Percentiles rank a stretch among this genome's conserved stretches.
Evolutionary conservation across 2,797 vertebrate species (phyloP).

Genomic region (Cossypha caffra): DNA sequence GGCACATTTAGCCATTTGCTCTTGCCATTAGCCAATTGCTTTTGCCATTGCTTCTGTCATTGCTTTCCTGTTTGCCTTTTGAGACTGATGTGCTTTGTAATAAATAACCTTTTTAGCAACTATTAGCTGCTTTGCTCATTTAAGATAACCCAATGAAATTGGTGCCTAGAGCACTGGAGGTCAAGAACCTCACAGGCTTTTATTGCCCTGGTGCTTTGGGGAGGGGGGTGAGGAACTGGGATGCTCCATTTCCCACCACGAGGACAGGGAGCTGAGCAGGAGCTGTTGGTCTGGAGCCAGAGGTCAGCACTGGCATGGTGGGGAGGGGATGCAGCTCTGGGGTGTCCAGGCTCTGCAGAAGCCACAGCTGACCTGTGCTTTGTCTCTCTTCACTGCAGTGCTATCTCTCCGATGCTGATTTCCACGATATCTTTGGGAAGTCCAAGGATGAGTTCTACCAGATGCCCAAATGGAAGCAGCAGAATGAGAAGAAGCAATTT

Average conservation of each 20-base stretch:
- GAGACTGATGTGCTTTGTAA: too few relatives aligned
- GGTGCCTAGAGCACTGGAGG: too few relatives aligned
- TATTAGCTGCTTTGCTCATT: too few relatives aligned
- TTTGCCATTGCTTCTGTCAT: too few relatives aligned
- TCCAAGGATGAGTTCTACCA: constrained; percentile 83
- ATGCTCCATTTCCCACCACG: accelerated
- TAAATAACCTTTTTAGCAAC: too few relatives aligned
- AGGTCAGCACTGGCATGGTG: not conserved
- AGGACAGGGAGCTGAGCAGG: not conserved
- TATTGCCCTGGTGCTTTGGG: not conserved
- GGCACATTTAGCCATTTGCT: too few relatives aligned
- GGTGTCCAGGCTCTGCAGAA: not conserved
- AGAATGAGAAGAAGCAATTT: constrained; percentile 86
- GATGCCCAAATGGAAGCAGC: constrained; percentile 90
- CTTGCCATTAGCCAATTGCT: too few relatives aligned
- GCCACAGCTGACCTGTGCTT: not conserved
- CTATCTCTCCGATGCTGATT: constrained; percentile 86
- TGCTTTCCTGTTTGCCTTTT: too few relatives aligned
- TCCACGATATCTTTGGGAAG: constrained; percentile 85
- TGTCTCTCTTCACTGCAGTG: constrained; percentile 69
- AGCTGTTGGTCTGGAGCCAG: not conserved
- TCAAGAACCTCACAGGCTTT: not conserved
- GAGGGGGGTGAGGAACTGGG: not conserved
- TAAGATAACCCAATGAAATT: too few relatives aligned
- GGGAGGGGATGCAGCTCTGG: not conserved